phyloP scores from a whole-genome alignment of 2,113 vertebrate genomes.

The Ptilonorhynchus violaceus region DNA sequence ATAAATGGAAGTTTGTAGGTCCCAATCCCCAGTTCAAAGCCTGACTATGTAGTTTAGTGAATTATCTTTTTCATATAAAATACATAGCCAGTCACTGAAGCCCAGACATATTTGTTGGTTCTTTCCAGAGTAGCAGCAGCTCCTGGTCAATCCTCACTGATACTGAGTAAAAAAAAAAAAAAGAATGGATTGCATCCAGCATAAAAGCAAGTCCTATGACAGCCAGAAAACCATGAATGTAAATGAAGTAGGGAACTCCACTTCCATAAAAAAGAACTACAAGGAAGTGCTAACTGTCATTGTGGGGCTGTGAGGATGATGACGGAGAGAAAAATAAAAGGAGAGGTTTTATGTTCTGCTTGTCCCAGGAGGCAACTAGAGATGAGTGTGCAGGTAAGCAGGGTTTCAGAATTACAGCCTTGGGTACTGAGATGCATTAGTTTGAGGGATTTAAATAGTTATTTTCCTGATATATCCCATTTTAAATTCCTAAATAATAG shows the following conservation, averaged over 20 bases:
- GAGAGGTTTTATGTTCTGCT: neutral
- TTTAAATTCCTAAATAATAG: neutral
- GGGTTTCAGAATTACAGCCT: neutral
- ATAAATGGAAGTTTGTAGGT: neutral
- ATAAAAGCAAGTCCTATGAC: neutral
- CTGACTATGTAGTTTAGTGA: neutral
- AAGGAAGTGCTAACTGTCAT: neutral
- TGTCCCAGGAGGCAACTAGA: neutral
- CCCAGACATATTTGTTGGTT: neutral
- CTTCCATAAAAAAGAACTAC: neutral
- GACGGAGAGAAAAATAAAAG: neutral
- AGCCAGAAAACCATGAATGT: neutral
- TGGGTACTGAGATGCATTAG: neutral
- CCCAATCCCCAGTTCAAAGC: neutral
- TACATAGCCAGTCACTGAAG: neutral
- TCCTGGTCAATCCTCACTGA: neutral
- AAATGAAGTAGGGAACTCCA: neutral
- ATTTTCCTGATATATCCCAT: neutral
- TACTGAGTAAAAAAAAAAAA: neutral
- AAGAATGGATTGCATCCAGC: neutral
- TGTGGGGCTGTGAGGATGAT: neutral
- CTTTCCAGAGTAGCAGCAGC: neutral
- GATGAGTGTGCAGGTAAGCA: neutral
- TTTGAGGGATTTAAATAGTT: neutral
- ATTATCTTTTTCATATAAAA: neutral